Conservation (phyloP, 2,888 invertebrate species). For the Acanthopleura granulata region DNA sequence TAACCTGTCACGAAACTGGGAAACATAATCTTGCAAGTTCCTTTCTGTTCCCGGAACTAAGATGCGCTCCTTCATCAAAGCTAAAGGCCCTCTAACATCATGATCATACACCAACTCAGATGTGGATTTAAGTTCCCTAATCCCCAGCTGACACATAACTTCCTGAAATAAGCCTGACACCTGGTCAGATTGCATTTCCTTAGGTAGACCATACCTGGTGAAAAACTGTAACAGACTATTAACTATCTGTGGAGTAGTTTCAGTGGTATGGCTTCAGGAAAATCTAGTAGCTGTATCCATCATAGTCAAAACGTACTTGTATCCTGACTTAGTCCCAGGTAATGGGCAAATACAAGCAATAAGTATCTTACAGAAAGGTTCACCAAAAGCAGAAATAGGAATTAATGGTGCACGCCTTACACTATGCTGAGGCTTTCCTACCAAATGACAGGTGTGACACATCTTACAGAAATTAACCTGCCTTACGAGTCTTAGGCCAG, state of each 20-base stretch:
- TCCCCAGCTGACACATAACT: conserved; percentile 17
- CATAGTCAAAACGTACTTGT: conserved; percentile 24
- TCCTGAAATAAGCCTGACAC: conserved; percentile 24
- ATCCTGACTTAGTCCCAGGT: conserved; percentile 22
- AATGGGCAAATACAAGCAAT: conserved; percentile 23
- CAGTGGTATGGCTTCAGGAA: conserved; percentile 27
- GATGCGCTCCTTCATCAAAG: background rate
- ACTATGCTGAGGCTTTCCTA: conserved; percentile 19
- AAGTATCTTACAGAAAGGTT: conserved; percentile 22
- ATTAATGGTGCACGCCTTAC: conserved; percentile 13
- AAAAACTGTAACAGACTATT: conserved; percentile 20
- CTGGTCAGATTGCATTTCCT: conserved; percentile 17
- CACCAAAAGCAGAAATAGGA: conserved; percentile 25
- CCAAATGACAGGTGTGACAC: conserved; percentile 25
- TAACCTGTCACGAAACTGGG: background rate
- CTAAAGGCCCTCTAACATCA: background rate
- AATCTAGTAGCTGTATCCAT: conserved; percentile 25
- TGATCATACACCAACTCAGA: conserved; percentile 14
- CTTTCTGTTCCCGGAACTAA: background rate
- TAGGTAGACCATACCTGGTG: conserved; percentile 22
- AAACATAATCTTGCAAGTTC: conserved; percentile 1
- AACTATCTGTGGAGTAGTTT: conserved; percentile 21
- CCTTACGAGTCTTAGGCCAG: conserved; percentile 22
- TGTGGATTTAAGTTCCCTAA: conserved; percentile 20
- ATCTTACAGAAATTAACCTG: conserved; percentile 20